Percentiles rank a stretch among this genome's conserved stretches.
phyloP scores from a whole-genome alignment of 2,888 invertebrate species.

The Danaus chrysippus region DNA sequence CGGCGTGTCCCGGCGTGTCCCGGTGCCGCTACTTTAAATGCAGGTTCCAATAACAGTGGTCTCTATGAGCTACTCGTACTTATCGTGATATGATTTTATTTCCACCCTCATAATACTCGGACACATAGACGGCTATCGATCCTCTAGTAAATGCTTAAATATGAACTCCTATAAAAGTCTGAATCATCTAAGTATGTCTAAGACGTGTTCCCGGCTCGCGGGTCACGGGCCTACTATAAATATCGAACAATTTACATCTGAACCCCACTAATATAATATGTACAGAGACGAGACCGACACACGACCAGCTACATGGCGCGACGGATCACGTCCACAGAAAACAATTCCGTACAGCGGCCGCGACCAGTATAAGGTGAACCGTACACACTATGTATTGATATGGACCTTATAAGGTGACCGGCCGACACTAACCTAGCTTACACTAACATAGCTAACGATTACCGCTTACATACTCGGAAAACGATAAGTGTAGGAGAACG shows the following conservation, averaged over 20 bases:
- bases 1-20: constrained; percentile 15
- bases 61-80: constrained; percentile 59
- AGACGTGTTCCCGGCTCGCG: no score
- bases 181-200: constrained; percentile 17
- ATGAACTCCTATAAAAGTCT: constrained; percentile 27
- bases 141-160: constrained; percentile 38
- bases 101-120: constrained; percentile 48
- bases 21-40: constrained; percentile 43
- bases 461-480: constrained; percentile 28
- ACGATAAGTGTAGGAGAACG: no score
- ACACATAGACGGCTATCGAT: constrained; percentile 29
- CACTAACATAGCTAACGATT: constrained; percentile 54
- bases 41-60: constrained; percentile 42
- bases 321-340: no score
- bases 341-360: no score
- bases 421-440: constrained; percentile 54
- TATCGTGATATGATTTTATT: constrained; percentile 73
- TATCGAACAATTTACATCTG: no score
- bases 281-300: no score
- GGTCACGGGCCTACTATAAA: no score
- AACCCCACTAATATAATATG: no score
- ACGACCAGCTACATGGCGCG: no score
- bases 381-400: constrained; percentile 74
- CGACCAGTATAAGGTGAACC: no score
- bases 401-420: constrained; percentile 75